These are phyloP conservation scores for Platichthys flesus DNA, from an alignment of 2,113 vertebrate species.

Conservation along the genomic window DNA sequence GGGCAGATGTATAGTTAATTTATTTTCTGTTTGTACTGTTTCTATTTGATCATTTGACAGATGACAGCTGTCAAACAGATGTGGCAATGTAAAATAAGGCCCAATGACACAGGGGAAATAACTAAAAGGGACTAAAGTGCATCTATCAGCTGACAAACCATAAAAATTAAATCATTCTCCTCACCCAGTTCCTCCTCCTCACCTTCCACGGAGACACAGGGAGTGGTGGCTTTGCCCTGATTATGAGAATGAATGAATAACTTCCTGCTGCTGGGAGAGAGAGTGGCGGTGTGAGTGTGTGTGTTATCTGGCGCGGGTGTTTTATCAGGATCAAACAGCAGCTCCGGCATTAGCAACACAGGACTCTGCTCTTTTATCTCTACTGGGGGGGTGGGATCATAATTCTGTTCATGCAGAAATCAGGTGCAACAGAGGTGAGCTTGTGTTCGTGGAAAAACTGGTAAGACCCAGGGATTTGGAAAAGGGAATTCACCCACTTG, in stretches of 20 bases:
- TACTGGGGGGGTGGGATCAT: slow-evolving; percentile 53
- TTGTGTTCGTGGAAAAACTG: slow-evolving; percentile 55
- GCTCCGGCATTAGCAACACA: slow-evolving; percentile 58
- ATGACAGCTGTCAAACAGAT: neutral
- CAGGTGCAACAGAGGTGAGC: slow-evolving; percentile 24
- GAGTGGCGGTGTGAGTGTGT: slow-evolving; percentile 47
- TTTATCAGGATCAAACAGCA: slow-evolving; percentile 79
- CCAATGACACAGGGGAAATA: neutral
- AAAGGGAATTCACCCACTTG: slow-evolving; percentile 51
- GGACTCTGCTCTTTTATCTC: slow-evolving; percentile 74
- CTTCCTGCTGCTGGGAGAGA: slow-evolving; percentile 60
- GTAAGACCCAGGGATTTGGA: slow-evolving; percentile 55
- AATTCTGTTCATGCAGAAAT: slow-evolving; percentile 61
- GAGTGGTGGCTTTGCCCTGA: slow-evolving; percentile 46
- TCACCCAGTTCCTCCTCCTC: neutral
- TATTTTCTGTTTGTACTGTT: neutral
- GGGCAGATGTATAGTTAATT: too few relatives aligned
- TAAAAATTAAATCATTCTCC: neutral
- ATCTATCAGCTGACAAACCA: neutral
- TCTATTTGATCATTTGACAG: neutral
- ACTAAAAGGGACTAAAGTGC: neutral
- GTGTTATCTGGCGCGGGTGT: slow-evolving; percentile 62
- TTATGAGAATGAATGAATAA: slow-evolving; percentile 76
- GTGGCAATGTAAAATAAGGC: too few relatives aligned
- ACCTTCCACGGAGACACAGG: slow-evolving; percentile 42